Evolutionary conservation across 2,113 vertebrate genomes (phyloP), one percentile per base, ranked within the genome.

Genomic region (Oriolus oriolus): DNA sequence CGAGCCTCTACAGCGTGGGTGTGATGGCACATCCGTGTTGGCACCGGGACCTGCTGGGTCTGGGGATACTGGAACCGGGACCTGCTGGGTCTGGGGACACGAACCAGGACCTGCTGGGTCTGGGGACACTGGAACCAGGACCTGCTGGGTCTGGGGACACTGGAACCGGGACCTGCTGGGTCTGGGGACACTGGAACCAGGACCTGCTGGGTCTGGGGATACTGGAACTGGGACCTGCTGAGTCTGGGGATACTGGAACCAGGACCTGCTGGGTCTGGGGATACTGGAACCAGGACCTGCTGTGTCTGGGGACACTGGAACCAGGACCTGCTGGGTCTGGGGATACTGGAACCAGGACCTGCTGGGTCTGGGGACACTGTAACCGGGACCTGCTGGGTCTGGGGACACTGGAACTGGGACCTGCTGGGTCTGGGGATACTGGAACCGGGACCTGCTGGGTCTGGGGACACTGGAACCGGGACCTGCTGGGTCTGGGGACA

Each of bases 1-100:
- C 2, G 6, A 79, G 52, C 13, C 53, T 47, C 14, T 8, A 26
- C 11, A 7, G 0, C 3, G 0, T 2, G 7, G 4, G 31, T 0
- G 3, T 11, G 71, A 33, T 8, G 61, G 49, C 33, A 49, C 37
- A 45, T 10, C 11, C 7, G 42, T 31, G 13, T 7, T 2, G 2
- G 30, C 60, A 41, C 16, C 4, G 6, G 10, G 31, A 42, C 2
- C 30, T 52, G 4, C 16, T 4, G 33, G 11, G 21, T 18, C 49
- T 53, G 68, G 21, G 4, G 8, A 23, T 1, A 0, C 1, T 52
- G 0, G 39, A 69, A 64, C 7, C 21, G 28, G n/a, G 28, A 52
- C 2, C 16, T 47, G 23, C 30, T 47, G 26, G 7, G 4, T 64
- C 24, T 78, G 76, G 45, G 26, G 37, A 39, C 11, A 4, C 3